phyloP scores from a whole-genome alignment of 2,797 vertebrate genomes.

The Tenualosa thibaudeaui region DNA sequence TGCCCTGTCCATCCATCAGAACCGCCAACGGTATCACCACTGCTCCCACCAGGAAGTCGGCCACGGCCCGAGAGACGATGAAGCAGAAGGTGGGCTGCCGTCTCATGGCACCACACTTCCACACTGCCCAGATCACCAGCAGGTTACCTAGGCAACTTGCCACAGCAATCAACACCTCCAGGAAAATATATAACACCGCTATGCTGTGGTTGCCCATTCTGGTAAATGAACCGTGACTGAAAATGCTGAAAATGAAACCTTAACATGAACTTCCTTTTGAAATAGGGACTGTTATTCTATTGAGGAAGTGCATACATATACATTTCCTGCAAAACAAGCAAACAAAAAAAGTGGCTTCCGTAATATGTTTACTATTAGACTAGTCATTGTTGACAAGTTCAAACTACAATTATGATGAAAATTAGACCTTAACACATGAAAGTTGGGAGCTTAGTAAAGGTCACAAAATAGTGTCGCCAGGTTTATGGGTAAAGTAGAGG shows the following conservation, averaged over 20 bases:
- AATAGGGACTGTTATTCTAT: neutral
- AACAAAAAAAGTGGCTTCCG: too few species aligned
- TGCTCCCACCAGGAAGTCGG: constrained; percentile 81
- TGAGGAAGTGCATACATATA: neutral
- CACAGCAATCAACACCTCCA: constrained; percentile 65
- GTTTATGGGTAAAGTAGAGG: too few species aligned
- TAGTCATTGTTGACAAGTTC: too few species aligned
- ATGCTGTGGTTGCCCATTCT: neutral
- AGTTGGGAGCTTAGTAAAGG: too few species aligned
- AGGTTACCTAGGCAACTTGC: constrained; percentile 77
- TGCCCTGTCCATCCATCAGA: constrained; percentile 67
- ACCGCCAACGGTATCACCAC: constrained; percentile 82
- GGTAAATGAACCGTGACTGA: neutral
- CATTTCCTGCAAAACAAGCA: too few species aligned
- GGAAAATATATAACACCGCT: constrained; percentile 47
- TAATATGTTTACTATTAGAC: too few species aligned
- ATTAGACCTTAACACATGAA: too few species aligned
- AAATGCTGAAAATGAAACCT: neutral
- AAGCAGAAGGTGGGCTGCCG: constrained; percentile 78
- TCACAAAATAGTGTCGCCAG: too few species aligned
- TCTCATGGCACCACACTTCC: constrained; percentile 64
- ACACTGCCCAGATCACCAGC: constrained; percentile 81
- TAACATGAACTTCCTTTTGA: neutral
- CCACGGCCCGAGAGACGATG: constrained; percentile 82
- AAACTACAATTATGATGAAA: too few species aligned